These are phyloP conservation scores for Xylocampa areola DNA, from an alignment of 2,888 invertebrate species.

Conservation along the genomic window DNA sequence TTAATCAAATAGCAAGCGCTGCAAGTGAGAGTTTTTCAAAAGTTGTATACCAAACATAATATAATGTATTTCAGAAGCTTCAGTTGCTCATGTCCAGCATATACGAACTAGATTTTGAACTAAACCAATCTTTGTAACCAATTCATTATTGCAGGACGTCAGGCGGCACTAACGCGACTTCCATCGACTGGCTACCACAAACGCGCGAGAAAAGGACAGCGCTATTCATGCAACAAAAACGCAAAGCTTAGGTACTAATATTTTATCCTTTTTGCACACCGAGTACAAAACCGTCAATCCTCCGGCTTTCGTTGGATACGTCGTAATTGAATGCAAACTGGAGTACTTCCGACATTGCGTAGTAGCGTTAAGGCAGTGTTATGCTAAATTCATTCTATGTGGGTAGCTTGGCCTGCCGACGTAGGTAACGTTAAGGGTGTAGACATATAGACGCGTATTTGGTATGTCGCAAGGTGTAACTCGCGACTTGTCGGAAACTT, in stretches of 20 bases:
- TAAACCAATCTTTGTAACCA: neutral
- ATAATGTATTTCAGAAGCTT: no score
- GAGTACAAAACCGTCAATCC: conserved; percentile 51
- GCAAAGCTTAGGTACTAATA: conserved; percentile 46
- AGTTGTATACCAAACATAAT: no score
- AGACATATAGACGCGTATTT: conserved; percentile 15
- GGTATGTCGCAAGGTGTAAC: neutral
- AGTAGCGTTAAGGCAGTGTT: conserved; percentile 61
- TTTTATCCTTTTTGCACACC: conserved; percentile 34
- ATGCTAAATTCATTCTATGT: conserved; percentile 71
- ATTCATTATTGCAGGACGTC: neutral
- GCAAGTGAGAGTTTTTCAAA: no score
- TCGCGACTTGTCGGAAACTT: neutral
- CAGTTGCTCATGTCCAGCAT: no score
- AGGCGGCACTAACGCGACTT: neutral
- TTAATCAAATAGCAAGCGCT: no score
- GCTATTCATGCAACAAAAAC: conserved; percentile 23
- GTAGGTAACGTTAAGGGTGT: conserved; percentile 13
- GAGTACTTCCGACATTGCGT: conserved; percentile 64
- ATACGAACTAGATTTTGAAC: no score
- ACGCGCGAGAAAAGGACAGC: conserved; percentile 11
- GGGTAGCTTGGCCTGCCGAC: conserved; percentile 27
- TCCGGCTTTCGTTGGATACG: conserved; percentile 57
- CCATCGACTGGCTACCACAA: neutral
- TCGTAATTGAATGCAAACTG: conserved; percentile 66